Conservation (phyloP, 1,140 invertebrate species). For the Zaprionus kolodkinae region DNA sequence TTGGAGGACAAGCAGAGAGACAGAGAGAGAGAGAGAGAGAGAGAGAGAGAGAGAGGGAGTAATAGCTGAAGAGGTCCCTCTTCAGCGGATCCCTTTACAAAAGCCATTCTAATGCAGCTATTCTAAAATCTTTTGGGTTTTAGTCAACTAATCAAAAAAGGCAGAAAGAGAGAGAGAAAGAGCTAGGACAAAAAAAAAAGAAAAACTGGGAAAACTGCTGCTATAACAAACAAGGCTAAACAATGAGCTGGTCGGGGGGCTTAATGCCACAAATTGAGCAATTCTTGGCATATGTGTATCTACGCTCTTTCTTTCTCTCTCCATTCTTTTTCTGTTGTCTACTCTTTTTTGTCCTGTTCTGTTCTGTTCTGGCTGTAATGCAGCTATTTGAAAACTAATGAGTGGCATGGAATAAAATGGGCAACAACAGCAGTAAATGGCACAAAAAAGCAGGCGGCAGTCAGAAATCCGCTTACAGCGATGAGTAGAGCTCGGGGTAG, state of each 20-base stretch:
- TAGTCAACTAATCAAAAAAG: conserved; percentile 26
- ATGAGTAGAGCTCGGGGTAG: conserved; percentile 37
- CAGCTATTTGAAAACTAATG: conserved; percentile 80
- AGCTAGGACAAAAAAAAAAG: conserved; percentile 25
- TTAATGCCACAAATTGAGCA: conserved; percentile 81
- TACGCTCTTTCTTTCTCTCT: conserved; percentile 20
- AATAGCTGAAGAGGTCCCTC: not conserved
- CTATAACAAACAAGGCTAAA: conserved; percentile 55
- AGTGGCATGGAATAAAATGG: conserved; percentile 57
- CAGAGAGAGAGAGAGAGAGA: too few species aligned
- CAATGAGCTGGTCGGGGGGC: conserved; percentile 42
- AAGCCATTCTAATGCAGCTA: conserved; percentile 9
- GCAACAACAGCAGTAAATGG: conserved; percentile 60
- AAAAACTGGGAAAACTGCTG: conserved; percentile 33
- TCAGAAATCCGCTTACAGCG: conserved; percentile 74
- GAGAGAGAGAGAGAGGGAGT: too few species aligned
- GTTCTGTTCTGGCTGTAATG: conserved; percentile 51
- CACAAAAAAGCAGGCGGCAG: conserved; percentile 62
- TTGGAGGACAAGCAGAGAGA: not conserved
- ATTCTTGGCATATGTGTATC: conserved; percentile 57
- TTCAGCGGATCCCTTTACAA: conserved; percentile 9
- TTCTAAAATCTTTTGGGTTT: conserved; percentile 23
- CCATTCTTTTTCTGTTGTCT: not conserved
- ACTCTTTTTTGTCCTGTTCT: conserved; percentile 13
- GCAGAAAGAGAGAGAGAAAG: not conserved